A percentile compares a stretch with the other conserved stretches of the same genome.
Conservation (phyloP, 2,113 vertebrate species). For the Bucco capensis region DNA sequence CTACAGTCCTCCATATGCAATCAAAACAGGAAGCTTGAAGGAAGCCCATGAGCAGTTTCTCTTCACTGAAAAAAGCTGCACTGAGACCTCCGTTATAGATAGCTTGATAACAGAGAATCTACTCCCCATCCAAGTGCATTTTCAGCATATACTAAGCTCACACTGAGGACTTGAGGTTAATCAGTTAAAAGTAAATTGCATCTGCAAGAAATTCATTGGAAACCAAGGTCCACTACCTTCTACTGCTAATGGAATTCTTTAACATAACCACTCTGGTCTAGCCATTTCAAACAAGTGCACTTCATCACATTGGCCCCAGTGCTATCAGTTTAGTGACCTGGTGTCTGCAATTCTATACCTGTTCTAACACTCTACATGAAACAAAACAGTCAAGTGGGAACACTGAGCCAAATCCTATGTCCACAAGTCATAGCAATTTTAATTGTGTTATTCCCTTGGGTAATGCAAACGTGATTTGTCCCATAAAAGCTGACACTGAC, state of each 20-base stretch:
- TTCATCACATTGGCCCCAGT: not conserved
- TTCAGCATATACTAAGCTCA: not conserved
- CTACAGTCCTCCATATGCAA: not conserved
- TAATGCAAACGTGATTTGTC: not conserved
- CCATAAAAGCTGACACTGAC: not conserved
- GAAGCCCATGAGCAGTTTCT: not conserved
- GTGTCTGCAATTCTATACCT: not conserved
- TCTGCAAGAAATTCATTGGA: not conserved
- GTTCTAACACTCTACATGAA: not conserved
- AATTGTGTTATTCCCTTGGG: not conserved
- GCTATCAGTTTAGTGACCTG: not conserved
- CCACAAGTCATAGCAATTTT: not conserved
- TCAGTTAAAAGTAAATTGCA: not conserved
- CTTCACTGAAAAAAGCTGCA: not conserved
- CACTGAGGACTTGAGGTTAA: not conserved
- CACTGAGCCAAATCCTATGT: not conserved
- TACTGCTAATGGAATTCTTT: not conserved
- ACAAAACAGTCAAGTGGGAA: not conserved
- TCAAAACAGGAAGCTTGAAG: not conserved
- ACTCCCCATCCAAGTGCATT: not conserved
- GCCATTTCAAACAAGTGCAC: not conserved
- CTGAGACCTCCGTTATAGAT: rapidly evolving
- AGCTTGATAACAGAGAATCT: not conserved
- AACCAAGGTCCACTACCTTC: not conserved
- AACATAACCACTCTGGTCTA: not conserved